Base-by-base conservation (phyloP, 2,113 vertebrate genomes). In the Dicrurus megarhynchus region DNA sequence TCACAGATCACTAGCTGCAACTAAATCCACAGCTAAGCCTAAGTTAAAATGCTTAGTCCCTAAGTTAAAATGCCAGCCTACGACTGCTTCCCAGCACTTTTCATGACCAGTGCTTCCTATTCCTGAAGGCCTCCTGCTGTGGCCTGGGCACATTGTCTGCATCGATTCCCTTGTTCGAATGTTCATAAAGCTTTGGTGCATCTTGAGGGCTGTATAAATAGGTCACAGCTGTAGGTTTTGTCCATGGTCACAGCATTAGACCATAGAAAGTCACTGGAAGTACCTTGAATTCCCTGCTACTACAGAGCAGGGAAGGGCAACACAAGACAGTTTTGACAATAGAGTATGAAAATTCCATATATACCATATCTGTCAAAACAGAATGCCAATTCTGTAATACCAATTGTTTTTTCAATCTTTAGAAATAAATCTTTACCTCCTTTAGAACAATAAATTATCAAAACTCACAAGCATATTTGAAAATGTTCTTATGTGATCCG, bases 161-260 rank as follows among this genome's bases (percentile, higher is more conserved):
- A 44, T 22, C 0, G 0, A 42, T 24, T 63, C 47, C 12, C 42
- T 53, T 4, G 2, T 5, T 50, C 39, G 21, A 32, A 22, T 32
- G 19, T 35, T 41, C 52, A 28, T 5, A 24, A 39, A 59, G 52
- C 8, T 33, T 57, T 59, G 10, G 32, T 56, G 46, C 22, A 47
- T 33, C 30, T 52, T 12, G 4, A 49, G 49, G 28, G 37, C 70
- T 73, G 15, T 37, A 37, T 33, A 42, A 78, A 46, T 39, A 22
- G 21, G 20, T 60, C 41, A 65, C 4, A 8, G 28, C 50, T 75
- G 10, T 30, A 67, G 16, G 5, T 76, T 71, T 60, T 52, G 32
- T 49, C 27, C 27, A 8, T 60, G 30, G 23, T 21, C 32, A 22
- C 6, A 76, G 30, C 6, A 1, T 42, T 50, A 52, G 26, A 63